These are phyloP conservation scores for Drosophila sordidapex DNA, from an alignment of 2,888 invertebrate species.

Conservation along the genomic window DNA sequence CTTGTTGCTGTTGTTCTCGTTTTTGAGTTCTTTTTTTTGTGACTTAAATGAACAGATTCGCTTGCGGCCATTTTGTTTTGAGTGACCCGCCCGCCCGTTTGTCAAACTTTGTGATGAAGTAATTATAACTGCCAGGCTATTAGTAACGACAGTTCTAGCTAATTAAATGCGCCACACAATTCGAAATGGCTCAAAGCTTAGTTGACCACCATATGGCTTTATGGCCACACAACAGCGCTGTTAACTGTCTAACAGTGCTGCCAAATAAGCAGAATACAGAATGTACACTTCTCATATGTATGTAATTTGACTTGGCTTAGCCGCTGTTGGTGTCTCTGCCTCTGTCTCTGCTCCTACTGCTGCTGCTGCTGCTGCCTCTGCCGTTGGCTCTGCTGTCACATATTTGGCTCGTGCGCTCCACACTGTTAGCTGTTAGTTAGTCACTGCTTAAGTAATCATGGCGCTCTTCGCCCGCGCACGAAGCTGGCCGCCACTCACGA, in stretches of 20 bases:
- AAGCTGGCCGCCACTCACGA: conserved; percentile 55
- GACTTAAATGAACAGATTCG: conserved; percentile 51
- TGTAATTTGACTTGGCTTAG: conserved; percentile 31
- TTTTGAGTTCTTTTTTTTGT: neutral
- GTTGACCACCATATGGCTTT: conserved; percentile 33
- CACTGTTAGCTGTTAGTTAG: conserved; percentile 65
- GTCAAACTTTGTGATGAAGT: conserved; percentile 24
- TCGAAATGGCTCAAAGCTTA: conserved; percentile 26
- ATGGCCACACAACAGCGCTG: conserved; percentile 39
- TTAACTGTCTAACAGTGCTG: conserved; percentile 51
- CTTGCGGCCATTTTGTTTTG: conserved; percentile 45
- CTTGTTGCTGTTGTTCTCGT: conserved; percentile 9
- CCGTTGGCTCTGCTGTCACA: conserved; percentile 11
- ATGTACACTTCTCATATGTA: conserved; percentile 2
- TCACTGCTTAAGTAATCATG: conserved; percentile 69
- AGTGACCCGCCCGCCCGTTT: neutral
- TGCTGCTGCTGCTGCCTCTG: neutral
- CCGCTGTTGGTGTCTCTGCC: conserved; percentile 1
- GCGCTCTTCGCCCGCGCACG: conserved; percentile 65
- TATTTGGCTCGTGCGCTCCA: conserved; percentile 58
- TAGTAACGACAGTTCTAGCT: conserved; percentile 33
- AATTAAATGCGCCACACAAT: conserved; percentile 53
- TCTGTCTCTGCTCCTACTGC: neutral
- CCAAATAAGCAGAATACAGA: conserved; percentile 22
- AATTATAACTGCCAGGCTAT: conserved; percentile 33